Evolutionary conservation across 2,888 invertebrate species (phyloP), one percentile per base, ranked within the genome.

Genomic region (Aleiodes testaceus): DNA sequence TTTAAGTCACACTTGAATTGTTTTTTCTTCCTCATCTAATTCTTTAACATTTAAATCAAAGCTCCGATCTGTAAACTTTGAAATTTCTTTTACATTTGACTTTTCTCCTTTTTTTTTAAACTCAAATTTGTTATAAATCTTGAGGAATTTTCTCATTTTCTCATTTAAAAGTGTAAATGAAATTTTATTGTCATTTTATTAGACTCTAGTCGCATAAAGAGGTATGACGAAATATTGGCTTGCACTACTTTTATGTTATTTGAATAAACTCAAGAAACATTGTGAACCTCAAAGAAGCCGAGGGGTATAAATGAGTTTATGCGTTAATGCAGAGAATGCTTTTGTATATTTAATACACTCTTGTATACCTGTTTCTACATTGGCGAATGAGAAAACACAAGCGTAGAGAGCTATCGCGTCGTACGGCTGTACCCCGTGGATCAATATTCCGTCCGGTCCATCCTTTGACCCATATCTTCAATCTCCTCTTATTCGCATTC

Each of bases 371-470:
- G 42, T 59, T 59, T 18, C 59, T 59, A 59, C 36, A 42, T 59
- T 7, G 59, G 9, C 18, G 42, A 18, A 36, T 11, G 64, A 64
- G 63, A 64, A n/a, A 63, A 59, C 45, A 44, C 53, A 9, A 69
- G 47, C 55, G 69, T 50, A 73, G 74, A 73, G 73, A 73, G 74
- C 77, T 75, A 76, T 77, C 75, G 71, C 74, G 68, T 70, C 52
- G 72, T 66, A 36, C 2, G 36, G 36, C 70, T 69, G 64, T 81
- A 80, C 81, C 81, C 76, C 81, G 69, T 70, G 85, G 85, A 85
- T 85, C 85, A 85, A 85, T 85, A 85, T 85, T 85, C 83, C 85
- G 85, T 82, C 84, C 83, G 85, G 85, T 85, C 85, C 85, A 85
- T 85, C 83, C 85, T 83, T 85, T 84, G 85, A 85, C 85, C 85